Conservation (phyloP, 2,888 invertebrate genomes). For the Eilema depressum region DNA sequence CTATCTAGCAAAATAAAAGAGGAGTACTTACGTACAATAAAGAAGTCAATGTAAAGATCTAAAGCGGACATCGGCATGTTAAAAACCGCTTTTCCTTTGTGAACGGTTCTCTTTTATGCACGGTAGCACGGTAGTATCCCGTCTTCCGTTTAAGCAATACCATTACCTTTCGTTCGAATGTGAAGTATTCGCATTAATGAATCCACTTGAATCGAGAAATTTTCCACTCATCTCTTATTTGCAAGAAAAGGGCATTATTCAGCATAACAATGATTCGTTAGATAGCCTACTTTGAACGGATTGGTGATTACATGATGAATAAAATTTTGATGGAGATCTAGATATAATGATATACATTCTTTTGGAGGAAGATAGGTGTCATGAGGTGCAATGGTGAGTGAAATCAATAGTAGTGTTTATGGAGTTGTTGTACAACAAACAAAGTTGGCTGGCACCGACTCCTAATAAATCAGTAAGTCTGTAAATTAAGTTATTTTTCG, state of each 20-base stretch:
- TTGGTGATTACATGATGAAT: constrained; percentile 19
- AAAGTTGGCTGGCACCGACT: too few species aligned
- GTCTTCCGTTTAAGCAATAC: constrained; percentile 59
- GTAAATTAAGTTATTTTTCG: too few species aligned
- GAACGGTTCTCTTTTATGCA: constrained; percentile 52
- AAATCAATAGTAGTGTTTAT: too few species aligned
- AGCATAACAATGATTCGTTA: constrained; percentile 48
- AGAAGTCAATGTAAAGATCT: constrained; percentile 53
- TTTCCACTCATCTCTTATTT: constrained; percentile 48
- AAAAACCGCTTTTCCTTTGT: constrained; percentile 49
- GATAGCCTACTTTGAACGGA: constrained; percentile 31
- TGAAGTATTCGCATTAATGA: constrained; percentile 64
- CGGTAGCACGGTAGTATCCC: constrained; percentile 37
- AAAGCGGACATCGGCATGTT: constrained; percentile 53
- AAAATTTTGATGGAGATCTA: not conserved
- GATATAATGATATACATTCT: too few species aligned
- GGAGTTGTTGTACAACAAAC: too few species aligned
- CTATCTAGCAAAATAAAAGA: constrained; percentile 38
- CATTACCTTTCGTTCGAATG: constrained; percentile 62
- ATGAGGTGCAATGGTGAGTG: too few species aligned
- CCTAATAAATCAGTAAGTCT: too few species aligned
- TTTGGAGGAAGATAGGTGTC: too few species aligned
- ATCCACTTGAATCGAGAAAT: constrained; percentile 59
- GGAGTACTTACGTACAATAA: constrained; percentile 47
- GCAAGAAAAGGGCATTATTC: constrained; percentile 44